phyloP scores from a whole-genome alignment of 2,113 vertebrate species.

The Orycteropus afer region DNA sequence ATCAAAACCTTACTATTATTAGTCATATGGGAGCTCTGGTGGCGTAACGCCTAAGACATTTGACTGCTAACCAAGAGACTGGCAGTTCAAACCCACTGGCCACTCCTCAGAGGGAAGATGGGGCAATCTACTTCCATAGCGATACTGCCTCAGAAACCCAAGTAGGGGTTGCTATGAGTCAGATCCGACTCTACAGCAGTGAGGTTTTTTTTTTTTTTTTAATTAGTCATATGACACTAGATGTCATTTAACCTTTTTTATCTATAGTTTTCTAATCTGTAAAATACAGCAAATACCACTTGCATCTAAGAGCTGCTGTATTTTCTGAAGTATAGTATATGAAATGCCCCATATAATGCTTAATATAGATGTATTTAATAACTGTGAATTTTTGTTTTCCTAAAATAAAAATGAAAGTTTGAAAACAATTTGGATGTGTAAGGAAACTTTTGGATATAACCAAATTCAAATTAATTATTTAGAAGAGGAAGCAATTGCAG shows the following conservation, averaged over 20 bases:
- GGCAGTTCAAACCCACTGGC: too few relatives aligned
- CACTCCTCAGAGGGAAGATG: too few relatives aligned
- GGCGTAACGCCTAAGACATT: too few relatives aligned
- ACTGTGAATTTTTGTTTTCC: neutral
- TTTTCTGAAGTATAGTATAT: neutral
- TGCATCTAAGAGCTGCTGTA: neutral
- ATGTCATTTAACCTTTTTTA: neutral
- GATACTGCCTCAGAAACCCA: too few relatives aligned
- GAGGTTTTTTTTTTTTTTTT: too few relatives aligned
- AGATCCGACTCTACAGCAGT: too few relatives aligned
- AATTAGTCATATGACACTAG: neutral
- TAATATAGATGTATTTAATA: neutral
- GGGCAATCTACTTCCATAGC: too few relatives aligned
- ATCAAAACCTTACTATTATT: neutral
- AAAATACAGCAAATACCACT: neutral
- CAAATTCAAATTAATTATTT: neutral
- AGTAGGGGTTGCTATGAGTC: too few relatives aligned
- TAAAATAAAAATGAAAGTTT: neutral
- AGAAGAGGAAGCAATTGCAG: neutral
- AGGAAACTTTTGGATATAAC: neutral
- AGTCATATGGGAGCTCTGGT: too few relatives aligned
- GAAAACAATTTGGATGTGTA: neutral
- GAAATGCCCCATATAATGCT: neutral
- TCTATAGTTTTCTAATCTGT: neutral
- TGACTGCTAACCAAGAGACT: too few relatives aligned